Percentiles rank a stretch among this genome's conserved stretches.
These are phyloP conservation scores for Epinotia demarniana DNA, from an alignment of 2,888 invertebrate genomes.

Conservation along the genomic window DNA sequence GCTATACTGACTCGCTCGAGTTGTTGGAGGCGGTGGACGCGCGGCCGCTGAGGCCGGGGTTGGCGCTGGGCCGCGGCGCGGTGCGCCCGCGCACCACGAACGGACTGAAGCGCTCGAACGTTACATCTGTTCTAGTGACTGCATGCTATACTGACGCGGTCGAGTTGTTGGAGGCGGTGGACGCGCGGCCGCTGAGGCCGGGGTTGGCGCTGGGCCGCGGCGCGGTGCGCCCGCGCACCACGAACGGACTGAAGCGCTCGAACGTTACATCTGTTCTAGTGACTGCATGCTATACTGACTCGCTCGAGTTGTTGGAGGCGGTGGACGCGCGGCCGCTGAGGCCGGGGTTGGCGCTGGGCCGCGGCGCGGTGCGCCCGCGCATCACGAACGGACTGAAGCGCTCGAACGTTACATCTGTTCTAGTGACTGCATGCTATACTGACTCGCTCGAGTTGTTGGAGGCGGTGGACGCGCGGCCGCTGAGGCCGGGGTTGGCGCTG, in stretches of 20 bases:
- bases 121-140: constrained; percentile 53
- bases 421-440: constrained; percentile 47
- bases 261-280: constrained; percentile 77
- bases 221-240: constrained; percentile 88
- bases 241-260: constrained; percentile 95
- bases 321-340: constrained; percentile 87
- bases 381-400: constrained; percentile 96
- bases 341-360: constrained; percentile 89
- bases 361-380: constrained; percentile 86
- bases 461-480: constrained; percentile 84
- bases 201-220: constrained; percentile 89
- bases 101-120: constrained; percentile 94
- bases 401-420: constrained; percentile 84
- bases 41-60: constrained; percentile 92
- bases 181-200: constrained; percentile 89
- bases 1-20: constrained; percentile 83
- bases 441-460: constrained; percentile 86
- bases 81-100: constrained; percentile 92
- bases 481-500: constrained; percentile 91
- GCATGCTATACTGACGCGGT: constrained; percentile 80
- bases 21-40: constrained; percentile 77
- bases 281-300: constrained; percentile 73
- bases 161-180: constrained; percentile 77
- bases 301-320: constrained; percentile 80
- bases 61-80: constrained; percentile 85